These are phyloP conservation scores for Parnassius apollo DNA, from an alignment of 2,888 invertebrate species.

Conservation along the genomic window DNA sequence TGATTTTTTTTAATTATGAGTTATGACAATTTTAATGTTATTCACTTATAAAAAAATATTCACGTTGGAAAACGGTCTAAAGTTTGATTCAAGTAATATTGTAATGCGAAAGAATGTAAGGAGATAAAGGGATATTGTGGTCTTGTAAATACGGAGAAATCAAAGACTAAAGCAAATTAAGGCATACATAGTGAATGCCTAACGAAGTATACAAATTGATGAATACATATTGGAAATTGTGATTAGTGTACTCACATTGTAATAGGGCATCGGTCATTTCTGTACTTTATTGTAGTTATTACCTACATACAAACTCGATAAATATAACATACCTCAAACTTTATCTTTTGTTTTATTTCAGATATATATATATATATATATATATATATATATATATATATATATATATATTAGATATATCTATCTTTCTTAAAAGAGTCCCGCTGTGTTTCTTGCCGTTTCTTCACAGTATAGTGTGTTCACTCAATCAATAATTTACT, in stretches of 20 bases:
- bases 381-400: no score
- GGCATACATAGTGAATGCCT: constrained; percentile 75
- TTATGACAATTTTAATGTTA: no score
- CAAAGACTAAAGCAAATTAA: constrained; percentile 68
- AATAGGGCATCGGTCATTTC: constrained; percentile 77
- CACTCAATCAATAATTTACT: no score
- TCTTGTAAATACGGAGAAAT: constrained; percentile 75
- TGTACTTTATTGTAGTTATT: constrained; percentile 79
- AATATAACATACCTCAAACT: constrained; percentile 80
- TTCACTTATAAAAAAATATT: not conserved
- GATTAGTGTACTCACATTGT: constrained; percentile 72
- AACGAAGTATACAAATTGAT: constrained; percentile 73
- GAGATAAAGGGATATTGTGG: constrained; percentile 37
- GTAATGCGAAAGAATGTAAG: no score
- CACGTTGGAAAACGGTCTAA: constrained; percentile 28
- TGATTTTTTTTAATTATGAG: no score
- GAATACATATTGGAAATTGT: constrained; percentile 78
- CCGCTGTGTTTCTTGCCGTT: no score
- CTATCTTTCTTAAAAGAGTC: no score
- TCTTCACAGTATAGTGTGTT: no score
- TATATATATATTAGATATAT: no score
- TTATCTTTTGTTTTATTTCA: constrained; percentile 50
- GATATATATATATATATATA: no score
- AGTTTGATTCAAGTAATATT: not conserved
- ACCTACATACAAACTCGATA: constrained; percentile 80